These are phyloP conservation scores for Rhamphomyia laevipes DNA, from an alignment of 2,888 invertebrate species.

Conservation along the genomic window DNA sequence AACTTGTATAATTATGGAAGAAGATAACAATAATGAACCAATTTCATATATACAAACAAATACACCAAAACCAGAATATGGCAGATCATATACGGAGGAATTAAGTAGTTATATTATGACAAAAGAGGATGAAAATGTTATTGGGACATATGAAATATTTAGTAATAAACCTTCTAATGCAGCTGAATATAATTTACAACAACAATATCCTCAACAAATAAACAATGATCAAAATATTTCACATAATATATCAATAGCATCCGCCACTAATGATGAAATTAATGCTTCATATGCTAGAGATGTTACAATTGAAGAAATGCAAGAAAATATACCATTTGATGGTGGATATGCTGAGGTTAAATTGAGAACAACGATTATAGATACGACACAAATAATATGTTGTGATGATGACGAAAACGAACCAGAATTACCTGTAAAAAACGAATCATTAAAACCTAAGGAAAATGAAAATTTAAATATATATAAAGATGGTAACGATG, in stretches of 20 bases:
- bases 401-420: constrained; percentile 8
- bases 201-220: background rate
- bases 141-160: background rate
- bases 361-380: constrained; percentile 28
- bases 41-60: constrained; percentile 3
- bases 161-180: constrained; percentile 27
- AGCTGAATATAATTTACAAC: background rate
- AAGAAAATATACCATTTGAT: constrained; percentile 40
- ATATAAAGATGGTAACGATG: background rate
- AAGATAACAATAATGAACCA: constrained; percentile 23
- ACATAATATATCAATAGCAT: no score
- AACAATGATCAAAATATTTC: no score
- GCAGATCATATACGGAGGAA: no score
- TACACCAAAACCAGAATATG: background rate
- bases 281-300: constrained; percentile 39
- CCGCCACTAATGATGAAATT: no score
- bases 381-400: constrained; percentile 12
- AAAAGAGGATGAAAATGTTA: no score
- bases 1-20: constrained; percentile 47
- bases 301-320: constrained; percentile 46
- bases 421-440: background rate
- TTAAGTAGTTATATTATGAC: no score
- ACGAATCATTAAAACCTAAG: background rate
- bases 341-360: constrained; percentile 30
- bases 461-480: background rate